phyloP scores from a whole-genome alignment of 2,888 invertebrate species.

The Tinea semifulvella region DNA sequence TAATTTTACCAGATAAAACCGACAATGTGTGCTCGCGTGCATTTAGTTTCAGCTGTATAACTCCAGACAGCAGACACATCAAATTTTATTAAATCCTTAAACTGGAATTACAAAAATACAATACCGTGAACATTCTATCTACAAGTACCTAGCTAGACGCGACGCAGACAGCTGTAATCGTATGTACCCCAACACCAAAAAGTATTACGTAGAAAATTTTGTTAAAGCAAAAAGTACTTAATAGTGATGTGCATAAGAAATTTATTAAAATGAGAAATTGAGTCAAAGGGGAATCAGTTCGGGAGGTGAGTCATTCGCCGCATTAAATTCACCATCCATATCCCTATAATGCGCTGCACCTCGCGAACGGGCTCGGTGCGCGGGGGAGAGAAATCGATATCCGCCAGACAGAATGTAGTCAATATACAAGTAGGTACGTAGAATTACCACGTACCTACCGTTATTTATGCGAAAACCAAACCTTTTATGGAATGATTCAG shows the following conservation, averaged over 20 bases:
- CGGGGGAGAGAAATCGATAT: slow-evolving; percentile 6
- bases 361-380: neutral
- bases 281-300: neutral
- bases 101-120: neutral
- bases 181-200: neutral
- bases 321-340: slow-evolving; percentile 1
- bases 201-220: neutral
- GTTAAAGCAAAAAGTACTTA: neutral
- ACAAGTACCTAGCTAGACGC: too few species aligned
- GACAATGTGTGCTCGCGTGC: too few species aligned
- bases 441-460: too few species aligned
- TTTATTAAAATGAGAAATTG: neutral
- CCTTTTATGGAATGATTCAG: too few species aligned
- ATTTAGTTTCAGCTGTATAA: neutral
- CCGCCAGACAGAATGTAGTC: neutral
- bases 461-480: too few species aligned
- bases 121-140: neutral
- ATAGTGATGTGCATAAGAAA: neutral
- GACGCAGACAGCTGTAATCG: neutral
- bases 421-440: too few species aligned
- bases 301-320: neutral
- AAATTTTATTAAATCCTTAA: neutral
- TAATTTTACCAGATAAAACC: too few species aligned
- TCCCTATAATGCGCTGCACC: slow-evolving; percentile 1
- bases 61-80: slow-evolving; percentile 3